A percentile compares a stretch with the other conserved stretches of the same genome.
phyloP scores from a whole-genome alignment of 2,113 vertebrate genomes.

The Salvelinus fontinalis region DNA sequence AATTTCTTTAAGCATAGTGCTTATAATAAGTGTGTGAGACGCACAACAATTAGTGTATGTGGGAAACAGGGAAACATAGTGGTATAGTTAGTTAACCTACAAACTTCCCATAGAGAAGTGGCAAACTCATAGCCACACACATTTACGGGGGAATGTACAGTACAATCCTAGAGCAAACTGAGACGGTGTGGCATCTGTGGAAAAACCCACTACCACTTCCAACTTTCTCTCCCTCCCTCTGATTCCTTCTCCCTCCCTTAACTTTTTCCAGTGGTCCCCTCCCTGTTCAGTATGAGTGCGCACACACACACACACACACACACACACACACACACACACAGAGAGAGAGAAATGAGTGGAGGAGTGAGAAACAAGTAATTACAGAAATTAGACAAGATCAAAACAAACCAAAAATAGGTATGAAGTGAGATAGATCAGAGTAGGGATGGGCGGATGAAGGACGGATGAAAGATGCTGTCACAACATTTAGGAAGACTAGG shows the following conservation, averaged over 20 bases:
- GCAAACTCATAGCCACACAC: neutral
- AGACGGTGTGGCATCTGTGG: neutral
- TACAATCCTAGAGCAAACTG: neutral
- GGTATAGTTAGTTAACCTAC: neutral
- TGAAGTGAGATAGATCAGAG: slow-evolving; percentile 1
- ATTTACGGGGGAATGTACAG: neutral
- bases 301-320: neutral
- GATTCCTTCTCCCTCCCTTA: slow-evolving; percentile 22
- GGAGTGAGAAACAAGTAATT: slow-evolving; percentile 22
- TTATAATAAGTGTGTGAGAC: neutral
- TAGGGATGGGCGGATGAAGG: slow-evolving; percentile 13
- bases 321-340: too few relatives aligned
- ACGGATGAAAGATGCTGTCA: neutral
- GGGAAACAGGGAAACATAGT: neutral
- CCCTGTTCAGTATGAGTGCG: slow-evolving; percentile 7
- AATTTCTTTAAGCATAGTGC: neutral
- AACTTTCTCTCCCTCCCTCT: neutral
- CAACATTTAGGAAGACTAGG: neutral
- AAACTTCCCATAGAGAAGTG: neutral
- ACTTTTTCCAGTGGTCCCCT: slow-evolving; percentile 47
- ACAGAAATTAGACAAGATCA: slow-evolving; percentile 33
- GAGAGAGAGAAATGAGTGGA: slow-evolving; percentile 3
- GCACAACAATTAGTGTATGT: neutral
- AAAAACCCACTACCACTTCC: neutral
- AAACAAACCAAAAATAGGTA: slow-evolving; percentile 25